Conservation (phyloP, 2,797 vertebrate species). For the Xenentodon cancila region DNA sequence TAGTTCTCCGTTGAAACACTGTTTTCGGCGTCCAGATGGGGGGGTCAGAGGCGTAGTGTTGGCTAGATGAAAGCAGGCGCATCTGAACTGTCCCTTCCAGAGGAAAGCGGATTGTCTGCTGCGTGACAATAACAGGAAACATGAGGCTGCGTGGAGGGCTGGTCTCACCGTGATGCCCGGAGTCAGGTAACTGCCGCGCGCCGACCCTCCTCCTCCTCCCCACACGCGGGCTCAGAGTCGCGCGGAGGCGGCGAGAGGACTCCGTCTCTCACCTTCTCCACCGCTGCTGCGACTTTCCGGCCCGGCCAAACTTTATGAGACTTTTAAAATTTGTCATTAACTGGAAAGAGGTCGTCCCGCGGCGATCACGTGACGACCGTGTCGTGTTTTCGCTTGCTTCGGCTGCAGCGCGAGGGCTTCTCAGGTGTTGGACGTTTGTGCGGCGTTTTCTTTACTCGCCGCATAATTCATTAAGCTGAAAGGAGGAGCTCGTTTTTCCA, state of each 20-base stretch:
- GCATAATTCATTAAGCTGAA: background rate
- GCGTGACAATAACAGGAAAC: constrained; percentile 66
- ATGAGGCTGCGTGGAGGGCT: constrained; percentile 53
- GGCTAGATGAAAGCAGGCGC: background rate
- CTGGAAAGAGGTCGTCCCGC: background rate
- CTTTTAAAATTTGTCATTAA: too few relatives aligned
- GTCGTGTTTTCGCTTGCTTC: constrained; percentile 3
- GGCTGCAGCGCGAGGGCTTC: constrained; percentile 11
- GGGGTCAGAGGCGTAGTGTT: background rate
- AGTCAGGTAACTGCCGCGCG: constrained; percentile 74
- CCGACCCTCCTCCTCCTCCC: constrained; percentile 18
- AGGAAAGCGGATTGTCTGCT: constrained; percentile 9
- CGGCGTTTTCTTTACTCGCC: background rate
- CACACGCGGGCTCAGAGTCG: constrained; percentile 13
- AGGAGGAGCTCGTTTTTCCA: background rate
- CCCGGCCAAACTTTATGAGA: too few relatives aligned
- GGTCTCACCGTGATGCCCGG: constrained; percentile 57
- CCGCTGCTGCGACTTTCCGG: too few relatives aligned
- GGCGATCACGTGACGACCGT: constrained; percentile 24
- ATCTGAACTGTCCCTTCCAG: too few relatives aligned
- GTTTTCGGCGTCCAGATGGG: background rate
- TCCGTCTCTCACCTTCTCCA: too few relatives aligned
- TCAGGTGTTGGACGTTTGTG: constrained; percentile 63
- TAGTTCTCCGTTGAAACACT: background rate
- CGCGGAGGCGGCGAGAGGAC: constrained; percentile 3